phyloP scores from a whole-genome alignment of 1,140 invertebrate species.

The Musca domestica region DNA sequence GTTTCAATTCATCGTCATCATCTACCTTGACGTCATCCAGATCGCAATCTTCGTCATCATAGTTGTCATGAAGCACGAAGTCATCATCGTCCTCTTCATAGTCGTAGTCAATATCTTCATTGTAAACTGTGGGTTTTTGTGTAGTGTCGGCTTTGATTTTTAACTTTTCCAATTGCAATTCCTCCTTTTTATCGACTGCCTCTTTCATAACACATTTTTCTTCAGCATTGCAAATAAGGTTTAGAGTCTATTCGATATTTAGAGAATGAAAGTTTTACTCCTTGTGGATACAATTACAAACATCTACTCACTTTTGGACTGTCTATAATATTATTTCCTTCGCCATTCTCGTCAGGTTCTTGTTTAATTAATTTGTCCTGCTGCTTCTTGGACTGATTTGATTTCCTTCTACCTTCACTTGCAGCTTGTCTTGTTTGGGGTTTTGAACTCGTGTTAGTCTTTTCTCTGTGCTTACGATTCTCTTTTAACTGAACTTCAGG shows the following conservation, averaged over 20 bases:
- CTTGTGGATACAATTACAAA: no score
- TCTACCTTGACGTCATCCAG: background rate
- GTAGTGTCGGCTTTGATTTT: background rate
- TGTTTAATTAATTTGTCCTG: slow-evolving; percentile 1
- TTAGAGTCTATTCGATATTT: no score
- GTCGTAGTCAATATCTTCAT: background rate
- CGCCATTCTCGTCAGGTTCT: background rate
- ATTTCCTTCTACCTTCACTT: background rate
- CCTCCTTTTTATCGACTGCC: background rate
- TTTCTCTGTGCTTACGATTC: background rate
- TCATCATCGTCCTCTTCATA: background rate
- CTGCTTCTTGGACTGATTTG: background rate
- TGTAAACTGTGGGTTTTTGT: background rate
- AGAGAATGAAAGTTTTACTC: no score
- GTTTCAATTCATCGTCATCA: background rate
- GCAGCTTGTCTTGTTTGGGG: background rate
- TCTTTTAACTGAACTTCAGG: background rate
- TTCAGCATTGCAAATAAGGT: no score
- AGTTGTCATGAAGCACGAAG: background rate
- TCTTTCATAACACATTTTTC: background rate
- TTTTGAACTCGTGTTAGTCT: background rate
- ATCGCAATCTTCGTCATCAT: background rate
- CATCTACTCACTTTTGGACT: no score
- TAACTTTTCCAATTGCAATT: background rate
- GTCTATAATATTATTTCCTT: background rate